Conservation (phyloP, 2,888 invertebrate genomes). For the Orthonychiurus folsomi region DNA sequence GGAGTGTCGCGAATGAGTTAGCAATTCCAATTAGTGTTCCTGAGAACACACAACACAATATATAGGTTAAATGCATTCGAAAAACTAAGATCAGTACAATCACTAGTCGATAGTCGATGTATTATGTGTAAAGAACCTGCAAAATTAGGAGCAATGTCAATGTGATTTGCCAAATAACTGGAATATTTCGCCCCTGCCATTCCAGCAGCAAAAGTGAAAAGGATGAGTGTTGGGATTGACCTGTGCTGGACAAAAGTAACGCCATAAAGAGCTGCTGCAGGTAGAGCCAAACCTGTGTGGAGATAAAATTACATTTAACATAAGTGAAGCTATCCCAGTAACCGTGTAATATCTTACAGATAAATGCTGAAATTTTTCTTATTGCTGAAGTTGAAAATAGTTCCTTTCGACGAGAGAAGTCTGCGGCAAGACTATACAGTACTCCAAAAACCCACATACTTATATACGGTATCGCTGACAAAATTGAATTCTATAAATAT, state of each 20-base stretch:
- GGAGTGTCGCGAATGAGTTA: conserved; percentile 15
- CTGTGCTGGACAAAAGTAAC: conserved; percentile 17
- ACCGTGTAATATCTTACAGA: conserved; percentile 6
- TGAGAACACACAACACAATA: too few species aligned
- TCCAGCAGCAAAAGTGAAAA: conserved; percentile 17
- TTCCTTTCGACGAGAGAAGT: conserved; percentile 8
- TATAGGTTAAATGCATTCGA: too few species aligned
- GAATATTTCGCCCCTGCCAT: conserved; percentile 18
- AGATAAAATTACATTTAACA: too few species aligned
- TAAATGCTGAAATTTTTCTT: conserved; percentile 2
- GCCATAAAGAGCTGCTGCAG: conserved; percentile 6
- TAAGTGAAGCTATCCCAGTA: too few species aligned
- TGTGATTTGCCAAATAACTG: conserved; percentile 18
- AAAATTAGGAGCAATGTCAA: conserved; percentile 22
- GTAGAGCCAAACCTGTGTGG: conserved; percentile 7
- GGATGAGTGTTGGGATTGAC: conserved; percentile 11
- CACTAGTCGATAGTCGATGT: not conserved
- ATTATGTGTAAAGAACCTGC: conserved; percentile 9
- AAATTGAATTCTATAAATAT: conserved; percentile 18
- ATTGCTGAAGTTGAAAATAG: conserved; percentile 15
- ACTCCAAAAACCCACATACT: conserved; percentile 24
- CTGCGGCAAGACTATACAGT: conserved; percentile 14
- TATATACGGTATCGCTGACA: conserved; percentile 20
- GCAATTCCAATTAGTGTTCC: conserved; percentile 16
- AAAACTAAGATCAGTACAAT: not conserved